These are phyloP conservation scores for Ancistrus triradiatus DNA, from an alignment of 2,113 vertebrate genomes.

Conservation along the genomic window DNA sequence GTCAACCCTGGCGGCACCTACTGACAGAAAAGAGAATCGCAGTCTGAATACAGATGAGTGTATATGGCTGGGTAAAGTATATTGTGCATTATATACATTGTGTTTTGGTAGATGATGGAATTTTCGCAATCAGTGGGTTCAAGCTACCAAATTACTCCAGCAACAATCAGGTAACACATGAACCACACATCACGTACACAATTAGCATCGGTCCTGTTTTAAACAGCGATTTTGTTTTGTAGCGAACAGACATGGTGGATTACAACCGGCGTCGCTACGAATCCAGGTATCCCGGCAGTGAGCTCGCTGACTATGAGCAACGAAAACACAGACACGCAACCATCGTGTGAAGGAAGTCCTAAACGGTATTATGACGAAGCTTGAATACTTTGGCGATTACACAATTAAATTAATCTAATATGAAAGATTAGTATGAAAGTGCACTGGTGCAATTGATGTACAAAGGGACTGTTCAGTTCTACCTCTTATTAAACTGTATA, in stretches of 20 bases:
- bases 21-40: no score
- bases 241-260: slow-evolving; percentile 39
- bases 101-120: slow-evolving; percentile 37
- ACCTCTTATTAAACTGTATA: background rate
- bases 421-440: no score
- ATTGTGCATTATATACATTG: background rate
- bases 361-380: background rate
- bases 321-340: slow-evolving; percentile 66
- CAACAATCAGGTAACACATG: slow-evolving; percentile 36
- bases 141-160: slow-evolving; percentile 7
- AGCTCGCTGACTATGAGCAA: background rate
- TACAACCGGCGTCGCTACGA: slow-evolving; percentile 2
- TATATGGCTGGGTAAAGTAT: no score
- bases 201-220: background rate
- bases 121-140: slow-evolving; percentile 30
- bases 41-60: no score
- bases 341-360: slow-evolving; percentile 50
- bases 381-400: background rate
- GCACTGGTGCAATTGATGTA: no score
- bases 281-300: background rate
- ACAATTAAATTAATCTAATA: no score
- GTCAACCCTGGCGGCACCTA: no score
- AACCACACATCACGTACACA: background rate
- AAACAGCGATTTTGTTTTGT: background rate
- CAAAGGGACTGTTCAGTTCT: no score